These are phyloP conservation scores for Colinus virginianus DNA, from an alignment of 2,113 vertebrate genomes.

Conservation along the genomic window DNA sequence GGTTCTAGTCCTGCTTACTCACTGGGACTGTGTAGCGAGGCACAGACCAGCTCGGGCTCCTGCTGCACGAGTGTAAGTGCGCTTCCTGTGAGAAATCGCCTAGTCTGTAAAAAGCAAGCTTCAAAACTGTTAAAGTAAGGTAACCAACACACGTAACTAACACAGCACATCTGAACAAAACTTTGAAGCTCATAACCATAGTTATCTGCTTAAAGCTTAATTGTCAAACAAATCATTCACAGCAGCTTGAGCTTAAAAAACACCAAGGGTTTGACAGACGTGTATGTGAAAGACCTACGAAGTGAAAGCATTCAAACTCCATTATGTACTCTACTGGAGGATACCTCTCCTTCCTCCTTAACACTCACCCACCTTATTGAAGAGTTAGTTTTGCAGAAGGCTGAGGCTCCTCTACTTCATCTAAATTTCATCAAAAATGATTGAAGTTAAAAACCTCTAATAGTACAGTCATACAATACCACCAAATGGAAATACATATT, in stretches of 20 bases:
- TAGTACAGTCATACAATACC: background rate
- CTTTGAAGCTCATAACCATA: conserved; percentile 44
- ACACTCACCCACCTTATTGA: background rate
- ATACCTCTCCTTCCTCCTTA: background rate
- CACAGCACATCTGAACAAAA: background rate
- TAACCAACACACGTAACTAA: background rate
- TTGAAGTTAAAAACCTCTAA: conserved; percentile 34
- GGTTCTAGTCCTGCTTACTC: background rate
- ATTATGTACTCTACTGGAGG: background rate
- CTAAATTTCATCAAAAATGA: background rate
- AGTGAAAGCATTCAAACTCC: background rate
- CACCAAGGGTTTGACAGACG: background rate
- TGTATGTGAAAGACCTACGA: background rate
- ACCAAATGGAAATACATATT: conserved; percentile 32
- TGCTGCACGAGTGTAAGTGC: conserved; percentile 26
- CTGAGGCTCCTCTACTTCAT: background rate
- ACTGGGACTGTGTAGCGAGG: background rate
- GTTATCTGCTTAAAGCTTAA: conserved; percentile 37
- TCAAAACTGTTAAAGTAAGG: background rate
- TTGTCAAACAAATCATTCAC: conserved; percentile 1
- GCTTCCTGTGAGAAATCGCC: background rate
- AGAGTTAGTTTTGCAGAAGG: background rate
- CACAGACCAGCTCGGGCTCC: background rate
- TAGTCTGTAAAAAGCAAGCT: background rate
- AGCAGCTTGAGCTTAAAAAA: background rate